These are phyloP conservation scores for Limnodromus scolopaceus DNA, from an alignment of 2,797 vertebrate genomes.

Conservation along the genomic window DNA sequence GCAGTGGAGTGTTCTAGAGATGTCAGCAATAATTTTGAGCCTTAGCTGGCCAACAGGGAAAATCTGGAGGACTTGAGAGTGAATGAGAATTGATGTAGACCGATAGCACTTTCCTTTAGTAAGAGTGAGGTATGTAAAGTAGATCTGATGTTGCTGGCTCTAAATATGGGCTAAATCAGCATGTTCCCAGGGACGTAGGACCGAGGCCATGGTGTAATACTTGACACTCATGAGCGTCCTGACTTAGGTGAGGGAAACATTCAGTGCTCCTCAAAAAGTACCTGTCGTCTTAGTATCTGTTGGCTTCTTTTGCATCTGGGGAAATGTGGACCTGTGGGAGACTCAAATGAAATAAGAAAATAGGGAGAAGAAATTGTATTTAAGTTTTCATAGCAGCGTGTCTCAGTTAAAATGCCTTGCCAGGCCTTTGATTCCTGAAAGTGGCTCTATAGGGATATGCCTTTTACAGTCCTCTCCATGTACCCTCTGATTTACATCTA, in stretches of 20 bases:
- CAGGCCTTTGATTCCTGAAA: not conserved
- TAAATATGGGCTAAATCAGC: not conserved
- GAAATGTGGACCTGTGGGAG: not conserved
- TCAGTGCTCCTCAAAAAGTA: not conserved
- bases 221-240: not conserved
- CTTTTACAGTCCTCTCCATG: not conserved
- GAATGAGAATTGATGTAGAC: not conserved
- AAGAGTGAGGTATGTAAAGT: not conserved
- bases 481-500: not conserved
- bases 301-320: not conserved
- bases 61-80: not conserved
- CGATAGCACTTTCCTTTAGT: not conserved
- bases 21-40: not conserved
- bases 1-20: not conserved
- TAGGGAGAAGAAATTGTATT: not conserved
- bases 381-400: not conserved
- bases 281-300: not conserved
- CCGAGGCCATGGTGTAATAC: not conserved
- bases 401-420: not conserved
- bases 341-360: not conserved
- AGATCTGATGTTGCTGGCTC: not conserved
- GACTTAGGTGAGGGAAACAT: not conserved
- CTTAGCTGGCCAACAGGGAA: not conserved
- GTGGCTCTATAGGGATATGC: not conserved
- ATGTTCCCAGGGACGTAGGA: fast-evolving